Percentiles rank a stretch among this genome's conserved stretches.
phyloP scores from a whole-genome alignment of 2,888 invertebrate genomes.

The Margaritifera margaritifera region DNA sequence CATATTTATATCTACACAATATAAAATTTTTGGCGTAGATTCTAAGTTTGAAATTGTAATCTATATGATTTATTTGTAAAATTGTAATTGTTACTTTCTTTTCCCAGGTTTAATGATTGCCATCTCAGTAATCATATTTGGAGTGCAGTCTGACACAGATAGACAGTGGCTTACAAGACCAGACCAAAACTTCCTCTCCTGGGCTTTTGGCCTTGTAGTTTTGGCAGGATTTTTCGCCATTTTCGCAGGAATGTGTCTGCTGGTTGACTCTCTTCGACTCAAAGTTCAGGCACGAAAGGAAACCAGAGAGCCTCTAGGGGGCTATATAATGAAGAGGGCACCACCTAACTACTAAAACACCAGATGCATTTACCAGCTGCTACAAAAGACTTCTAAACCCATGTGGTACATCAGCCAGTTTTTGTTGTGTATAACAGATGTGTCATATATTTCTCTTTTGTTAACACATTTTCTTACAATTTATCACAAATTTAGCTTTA shows the following conservation, averaged over 20 bases:
- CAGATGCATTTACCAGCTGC: too few species aligned
- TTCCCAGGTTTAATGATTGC: slow-evolving; percentile 84
- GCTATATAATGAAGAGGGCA: slow-evolving; percentile 32
- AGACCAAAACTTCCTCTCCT: slow-evolving; percentile 94
- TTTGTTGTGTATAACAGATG: too few species aligned
- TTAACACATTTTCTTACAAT: too few species aligned
- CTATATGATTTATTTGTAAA: neutral
- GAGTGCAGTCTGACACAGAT: slow-evolving; percentile 82
- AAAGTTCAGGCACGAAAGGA: slow-evolving; percentile 14
- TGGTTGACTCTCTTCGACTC: slow-evolving; percentile 43
- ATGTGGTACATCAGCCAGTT: too few species aligned
- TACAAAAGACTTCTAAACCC: too few species aligned
- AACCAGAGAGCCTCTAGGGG: slow-evolving; percentile 24
- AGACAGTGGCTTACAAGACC: slow-evolving; percentile 91
- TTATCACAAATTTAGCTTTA: too few species aligned
- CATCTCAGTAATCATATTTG: slow-evolving; percentile 82
- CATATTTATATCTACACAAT: too few species aligned
- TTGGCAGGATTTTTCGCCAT: slow-evolving; percentile 76
- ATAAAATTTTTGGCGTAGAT: too few species aligned
- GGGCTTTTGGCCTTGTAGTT: slow-evolving; percentile 92
- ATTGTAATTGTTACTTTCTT: neutral
- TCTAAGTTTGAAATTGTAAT: neutral
- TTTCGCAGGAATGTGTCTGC: slow-evolving; percentile 60
- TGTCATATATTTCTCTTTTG: too few species aligned
- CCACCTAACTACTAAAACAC: slow-evolving; percentile 29